These are phyloP conservation scores for Tortrix viridana DNA, from an alignment of 2,888 invertebrate species.

Conservation along the genomic window DNA sequence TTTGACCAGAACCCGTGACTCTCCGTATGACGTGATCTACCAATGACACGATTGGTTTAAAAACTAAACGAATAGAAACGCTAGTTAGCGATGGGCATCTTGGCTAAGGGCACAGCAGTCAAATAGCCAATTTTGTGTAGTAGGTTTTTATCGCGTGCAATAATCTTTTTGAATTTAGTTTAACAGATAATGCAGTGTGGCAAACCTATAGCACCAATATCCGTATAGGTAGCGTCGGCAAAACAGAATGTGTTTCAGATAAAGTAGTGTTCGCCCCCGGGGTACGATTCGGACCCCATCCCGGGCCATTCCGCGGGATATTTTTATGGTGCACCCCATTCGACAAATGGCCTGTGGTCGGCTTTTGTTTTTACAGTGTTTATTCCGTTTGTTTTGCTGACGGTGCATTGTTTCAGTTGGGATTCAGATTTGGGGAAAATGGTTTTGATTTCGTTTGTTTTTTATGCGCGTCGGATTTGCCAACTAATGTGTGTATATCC, in stretches of 20 bases:
- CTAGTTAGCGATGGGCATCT: no score
- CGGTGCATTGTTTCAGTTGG: conserved; percentile 17
- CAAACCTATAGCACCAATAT: conserved; percentile 3
- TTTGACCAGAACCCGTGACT: no score
- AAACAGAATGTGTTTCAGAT: conserved; percentile 27
- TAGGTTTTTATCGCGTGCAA: no score
- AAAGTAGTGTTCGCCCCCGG: conserved; percentile 25
- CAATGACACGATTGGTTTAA: no score
- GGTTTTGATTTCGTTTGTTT: background rate
- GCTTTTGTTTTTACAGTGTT: conserved; percentile 34
- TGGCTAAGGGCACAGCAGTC: no score
- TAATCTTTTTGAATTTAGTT: no score
- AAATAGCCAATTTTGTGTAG: no score
- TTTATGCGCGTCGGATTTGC: no score
- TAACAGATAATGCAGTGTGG: background rate
- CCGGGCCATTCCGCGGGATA: conserved; percentile 23
- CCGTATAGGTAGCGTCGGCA: conserved; percentile 3
- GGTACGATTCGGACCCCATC: conserved; percentile 21
- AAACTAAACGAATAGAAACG: no score
- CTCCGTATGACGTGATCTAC: no score
- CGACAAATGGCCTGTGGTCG: conserved; percentile 31
- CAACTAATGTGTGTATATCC: no score
- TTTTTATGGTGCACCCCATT: conserved; percentile 34
- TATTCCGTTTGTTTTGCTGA: conserved; percentile 27
- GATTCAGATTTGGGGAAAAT: background rate